phyloP scores from a whole-genome alignment of 2,888 invertebrate genomes.

The Drosophila quinaria region DNA sequence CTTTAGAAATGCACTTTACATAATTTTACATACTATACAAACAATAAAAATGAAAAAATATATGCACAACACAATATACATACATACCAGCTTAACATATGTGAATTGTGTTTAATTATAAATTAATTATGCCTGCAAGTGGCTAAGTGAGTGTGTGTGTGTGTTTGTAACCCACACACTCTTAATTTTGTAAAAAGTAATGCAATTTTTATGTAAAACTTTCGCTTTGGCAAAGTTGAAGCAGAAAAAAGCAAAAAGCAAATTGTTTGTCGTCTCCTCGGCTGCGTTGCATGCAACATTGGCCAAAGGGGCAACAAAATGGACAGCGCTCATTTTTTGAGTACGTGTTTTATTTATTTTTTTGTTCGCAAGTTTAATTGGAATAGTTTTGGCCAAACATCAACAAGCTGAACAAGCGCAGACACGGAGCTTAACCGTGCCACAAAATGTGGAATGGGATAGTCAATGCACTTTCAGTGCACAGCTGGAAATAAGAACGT shows the following conservation, averaged over 20 bases:
- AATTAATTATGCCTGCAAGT: constrained; percentile 1
- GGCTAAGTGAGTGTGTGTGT: background rate
- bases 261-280: constrained; percentile 27
- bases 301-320: constrained; percentile 28
- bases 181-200: constrained; percentile 53
- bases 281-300: constrained; percentile 40
- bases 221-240: constrained; percentile 50
- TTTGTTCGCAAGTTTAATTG: constrained; percentile 63
- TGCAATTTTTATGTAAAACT: constrained; percentile 68
- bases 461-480: constrained; percentile 12
- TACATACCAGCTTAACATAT: constrained; percentile 10
- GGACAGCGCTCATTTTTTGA: constrained; percentile 37
- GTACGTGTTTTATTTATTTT: constrained; percentile 39
- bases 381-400: constrained; percentile 70
- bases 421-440: constrained; percentile 1
- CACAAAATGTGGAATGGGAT: background rate
- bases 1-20: background rate
- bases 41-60: no score
- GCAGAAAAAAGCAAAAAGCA: constrained; percentile 33
- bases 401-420: constrained; percentile 38
- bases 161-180: constrained; percentile 1
- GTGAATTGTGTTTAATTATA: constrained; percentile 40
- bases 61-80: no score
- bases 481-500: background rate
- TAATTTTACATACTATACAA: background rate